phyloP scores from a whole-genome alignment of 2,797 vertebrate species.

The Tympanoctomys barrerae region DNA sequence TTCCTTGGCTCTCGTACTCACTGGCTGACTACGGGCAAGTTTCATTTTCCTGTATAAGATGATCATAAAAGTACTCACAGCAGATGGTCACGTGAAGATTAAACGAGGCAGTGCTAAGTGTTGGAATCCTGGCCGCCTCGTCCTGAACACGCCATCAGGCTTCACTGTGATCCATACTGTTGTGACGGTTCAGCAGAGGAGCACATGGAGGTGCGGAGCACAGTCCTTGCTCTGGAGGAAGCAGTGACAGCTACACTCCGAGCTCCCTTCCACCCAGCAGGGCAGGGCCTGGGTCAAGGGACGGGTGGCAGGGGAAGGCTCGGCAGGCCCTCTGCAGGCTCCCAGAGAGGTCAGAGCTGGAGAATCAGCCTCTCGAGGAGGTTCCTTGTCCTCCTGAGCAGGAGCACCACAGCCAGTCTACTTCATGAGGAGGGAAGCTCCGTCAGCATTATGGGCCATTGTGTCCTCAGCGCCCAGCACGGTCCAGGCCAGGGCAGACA shows the following conservation, averaged over 20 bases:
- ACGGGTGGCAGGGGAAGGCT: not conserved
- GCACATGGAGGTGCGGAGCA: not conserved
- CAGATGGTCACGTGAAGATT: not conserved
- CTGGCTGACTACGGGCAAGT: not conserved
- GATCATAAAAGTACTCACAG: not conserved
- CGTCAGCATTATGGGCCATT: not conserved
- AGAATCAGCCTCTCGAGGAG: not conserved
- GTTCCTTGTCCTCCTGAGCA: not conserved
- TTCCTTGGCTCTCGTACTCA: not conserved
- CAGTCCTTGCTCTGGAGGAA: not conserved
- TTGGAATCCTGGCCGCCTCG: not conserved
- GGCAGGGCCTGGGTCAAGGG: not conserved
- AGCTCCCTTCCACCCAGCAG: not conserved
- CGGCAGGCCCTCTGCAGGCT: not conserved
- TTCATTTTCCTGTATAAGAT: slow-evolving; percentile 3
- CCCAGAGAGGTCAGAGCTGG: not conserved
- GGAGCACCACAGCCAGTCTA: not conserved
- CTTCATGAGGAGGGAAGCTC: not conserved
- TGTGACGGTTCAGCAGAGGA: not conserved
- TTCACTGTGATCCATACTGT: not conserved
- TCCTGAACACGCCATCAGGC: not conserved
- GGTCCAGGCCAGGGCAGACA: no score
- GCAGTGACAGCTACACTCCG: not conserved
- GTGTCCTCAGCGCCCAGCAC: not conserved
- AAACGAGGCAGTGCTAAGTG: not conserved